phyloP scores from a whole-genome alignment of 53 echinoderm and acorn worm genomes.

The Mesocentrotus franciscanus region DNA sequence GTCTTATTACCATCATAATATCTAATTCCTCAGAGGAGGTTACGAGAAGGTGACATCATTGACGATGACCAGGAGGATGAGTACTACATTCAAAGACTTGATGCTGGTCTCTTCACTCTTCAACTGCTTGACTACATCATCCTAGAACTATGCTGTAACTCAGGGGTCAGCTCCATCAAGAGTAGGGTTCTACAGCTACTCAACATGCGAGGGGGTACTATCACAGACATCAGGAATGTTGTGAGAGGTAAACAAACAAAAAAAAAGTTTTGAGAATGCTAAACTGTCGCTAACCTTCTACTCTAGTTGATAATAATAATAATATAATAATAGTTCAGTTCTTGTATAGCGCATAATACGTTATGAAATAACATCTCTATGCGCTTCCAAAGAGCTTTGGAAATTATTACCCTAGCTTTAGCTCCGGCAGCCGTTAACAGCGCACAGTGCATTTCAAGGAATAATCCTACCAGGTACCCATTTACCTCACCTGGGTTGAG shows the following conservation, averaged over 20 bases:
- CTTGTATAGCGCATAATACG: no score
- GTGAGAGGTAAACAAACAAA: slow-evolving; percentile 87
- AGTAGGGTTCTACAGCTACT: slow-evolving; percentile 90
- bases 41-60: slow-evolving; percentile 94
- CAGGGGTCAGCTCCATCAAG: slow-evolving; percentile 83
- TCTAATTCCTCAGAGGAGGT: slow-evolving; percentile 69
- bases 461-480: no score
- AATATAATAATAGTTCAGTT: no score
- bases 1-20: neutral
- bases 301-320: no score
- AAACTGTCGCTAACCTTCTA: no score
- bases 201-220: slow-evolving; percentile 94
- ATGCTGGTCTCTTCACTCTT: slow-evolving; percentile 93
- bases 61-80: slow-evolving; percentile 98
- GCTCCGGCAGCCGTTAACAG: no score
- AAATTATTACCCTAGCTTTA: no score
- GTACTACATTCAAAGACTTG: slow-evolving; percentile 92
- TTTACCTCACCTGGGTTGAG: no score
- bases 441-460: no score
- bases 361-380: no score
- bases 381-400: no score
- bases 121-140: slow-evolving; percentile 95
- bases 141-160: slow-evolving; percentile 91
- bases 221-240: slow-evolving; percentile 87
- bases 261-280: no score